Conservation (phyloP, 2,888 invertebrate species). For the Halictus ligatus region DNA sequence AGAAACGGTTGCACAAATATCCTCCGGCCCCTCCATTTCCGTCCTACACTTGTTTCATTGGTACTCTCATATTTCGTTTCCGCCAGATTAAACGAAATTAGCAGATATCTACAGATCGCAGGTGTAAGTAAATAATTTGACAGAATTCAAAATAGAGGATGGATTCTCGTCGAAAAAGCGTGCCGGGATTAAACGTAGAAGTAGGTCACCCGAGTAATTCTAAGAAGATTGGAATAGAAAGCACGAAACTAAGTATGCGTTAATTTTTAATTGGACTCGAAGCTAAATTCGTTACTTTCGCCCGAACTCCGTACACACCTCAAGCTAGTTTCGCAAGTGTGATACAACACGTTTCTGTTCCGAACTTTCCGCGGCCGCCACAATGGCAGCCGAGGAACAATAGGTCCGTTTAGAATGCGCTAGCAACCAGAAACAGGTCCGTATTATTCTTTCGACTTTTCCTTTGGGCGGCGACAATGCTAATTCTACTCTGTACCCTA, state of each 20-base stretch:
- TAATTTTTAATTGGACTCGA: not conserved
- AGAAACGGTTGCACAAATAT: no score
- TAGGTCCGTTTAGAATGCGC: slow-evolving; percentile 1
- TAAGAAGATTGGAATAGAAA: no score
- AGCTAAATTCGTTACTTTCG: not conserved
- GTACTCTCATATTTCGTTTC: no score
- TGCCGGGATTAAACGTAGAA: not conserved
- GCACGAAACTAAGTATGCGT: not conserved
- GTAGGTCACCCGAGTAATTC: not conserved
- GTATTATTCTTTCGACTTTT: slow-evolving; percentile 10
- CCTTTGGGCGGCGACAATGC: not conserved
- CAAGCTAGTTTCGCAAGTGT: not conserved
- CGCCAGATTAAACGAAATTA: not conserved
- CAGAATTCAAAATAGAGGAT: not conserved
- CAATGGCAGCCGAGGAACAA: not conserved
- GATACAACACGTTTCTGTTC: not conserved
- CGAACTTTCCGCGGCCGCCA: not conserved
- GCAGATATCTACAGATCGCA: not conserved
- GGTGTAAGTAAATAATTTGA: not conserved
- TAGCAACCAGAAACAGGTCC: not conserved
- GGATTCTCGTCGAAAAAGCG: not conserved
- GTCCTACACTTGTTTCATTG: no score
- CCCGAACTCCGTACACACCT: not conserved
- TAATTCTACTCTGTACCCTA: not conserved
- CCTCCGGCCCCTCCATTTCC: no score